Percentiles rank a stretch among this genome's conserved stretches.
phyloP scores from a whole-genome alignment of 2,113 vertebrate species.

The Sander vitreus region DNA sequence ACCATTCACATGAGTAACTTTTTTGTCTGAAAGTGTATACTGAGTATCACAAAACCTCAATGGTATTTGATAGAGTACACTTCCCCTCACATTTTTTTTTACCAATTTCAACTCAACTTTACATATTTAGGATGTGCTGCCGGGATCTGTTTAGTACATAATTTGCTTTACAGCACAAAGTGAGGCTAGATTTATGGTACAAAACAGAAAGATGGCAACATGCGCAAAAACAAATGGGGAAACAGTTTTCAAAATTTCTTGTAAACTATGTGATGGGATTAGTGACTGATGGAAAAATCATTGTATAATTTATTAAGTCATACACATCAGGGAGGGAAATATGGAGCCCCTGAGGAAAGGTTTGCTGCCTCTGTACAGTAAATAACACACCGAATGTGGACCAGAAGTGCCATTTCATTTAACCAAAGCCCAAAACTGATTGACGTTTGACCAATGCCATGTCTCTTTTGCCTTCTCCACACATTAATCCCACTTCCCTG shows the following conservation, averaged over 20 bases:
- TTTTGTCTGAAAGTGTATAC: constrained; percentile 4
- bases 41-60: not conserved
- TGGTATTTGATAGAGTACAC: not conserved
- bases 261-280: not conserved
- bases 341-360: constrained; percentile 32
- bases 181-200: not conserved
- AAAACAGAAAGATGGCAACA: not conserved
- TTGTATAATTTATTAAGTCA: constrained; percentile 32
- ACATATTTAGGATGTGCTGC: not conserved
- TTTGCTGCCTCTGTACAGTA: constrained; percentile 50
- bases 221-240: not conserved
- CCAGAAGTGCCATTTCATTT: constrained; percentile 66
- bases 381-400: constrained; percentile 56
- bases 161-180: not conserved
- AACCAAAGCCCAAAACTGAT: constrained; percentile 60
- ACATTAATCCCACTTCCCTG: constrained; percentile 73
- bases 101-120: not conserved
- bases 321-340: constrained; percentile 37
- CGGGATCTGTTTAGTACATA: not conserved
- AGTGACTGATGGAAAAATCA: not conserved
- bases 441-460: constrained; percentile 77
- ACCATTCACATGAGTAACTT: not conserved
- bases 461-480: constrained; percentile 65
- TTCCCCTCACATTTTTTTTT: not conserved
- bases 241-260: constrained; percentile 6